phyloP scores from a whole-genome alignment of 2,113 vertebrate genomes.

The Oryzias celebensis region DNA sequence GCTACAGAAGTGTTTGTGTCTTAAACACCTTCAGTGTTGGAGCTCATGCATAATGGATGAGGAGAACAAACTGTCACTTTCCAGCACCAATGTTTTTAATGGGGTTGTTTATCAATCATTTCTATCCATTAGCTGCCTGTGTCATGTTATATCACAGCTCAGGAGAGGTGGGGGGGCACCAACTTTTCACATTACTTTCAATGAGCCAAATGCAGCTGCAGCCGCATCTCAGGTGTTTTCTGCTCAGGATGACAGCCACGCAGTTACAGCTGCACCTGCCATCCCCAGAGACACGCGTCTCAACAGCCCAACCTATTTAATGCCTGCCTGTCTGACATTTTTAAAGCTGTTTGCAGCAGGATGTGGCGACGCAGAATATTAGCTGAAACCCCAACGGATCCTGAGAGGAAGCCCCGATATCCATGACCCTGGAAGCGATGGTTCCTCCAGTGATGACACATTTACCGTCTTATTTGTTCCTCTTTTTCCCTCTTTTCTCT shows the following conservation, averaged over 20 bases:
- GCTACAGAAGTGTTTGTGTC: too few relatives aligned
- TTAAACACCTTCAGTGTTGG: too few relatives aligned
- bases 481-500: conserved; percentile 5
- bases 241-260: conserved; percentile 45
- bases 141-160: too few relatives aligned
- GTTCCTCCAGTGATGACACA: conserved; percentile 57
- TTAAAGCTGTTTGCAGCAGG: conserved; percentile 48
- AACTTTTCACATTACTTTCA: too few relatives aligned
- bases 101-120: too few relatives aligned
- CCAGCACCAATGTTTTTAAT: too few relatives aligned
- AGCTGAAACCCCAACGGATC: conserved; percentile 44
- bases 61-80: too few relatives aligned
- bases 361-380: conserved; percentile 57
- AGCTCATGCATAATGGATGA: too few relatives aligned
- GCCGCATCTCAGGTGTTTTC: conserved; percentile 57
- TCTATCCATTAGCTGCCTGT: too few relatives aligned
- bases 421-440: conserved; percentile 51
- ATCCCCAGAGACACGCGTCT: conserved; percentile 43
- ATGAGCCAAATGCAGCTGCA: conserved; percentile 30
- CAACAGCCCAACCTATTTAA: conserved; percentile 33
- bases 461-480: conserved; percentile 54
- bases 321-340: conserved; percentile 44
- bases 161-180: too few relatives aligned
- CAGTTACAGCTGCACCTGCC: conserved; percentile 52
- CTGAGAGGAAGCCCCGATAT: conserved; percentile 56